Evolutionary conservation across 2,113 vertebrate species (phyloP), one percentile per base, ranked within the genome.

Genomic region (Urocolius indicus): DNA sequence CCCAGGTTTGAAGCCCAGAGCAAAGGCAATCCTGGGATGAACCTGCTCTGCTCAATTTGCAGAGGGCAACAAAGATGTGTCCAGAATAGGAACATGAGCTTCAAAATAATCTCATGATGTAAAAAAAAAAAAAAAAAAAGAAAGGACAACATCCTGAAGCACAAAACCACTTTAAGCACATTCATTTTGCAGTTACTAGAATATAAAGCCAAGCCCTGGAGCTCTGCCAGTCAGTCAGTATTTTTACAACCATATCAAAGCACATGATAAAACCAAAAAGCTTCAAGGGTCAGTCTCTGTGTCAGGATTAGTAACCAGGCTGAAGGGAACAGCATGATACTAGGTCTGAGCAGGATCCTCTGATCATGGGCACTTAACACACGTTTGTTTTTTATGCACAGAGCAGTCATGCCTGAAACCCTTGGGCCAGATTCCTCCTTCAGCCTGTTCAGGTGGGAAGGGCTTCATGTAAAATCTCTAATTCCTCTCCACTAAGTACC

Each of bases 211-310:
- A 84, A 89, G 57, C 57, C 38, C 88, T 95, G 93, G 93, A 94
- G 90, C 73, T 71, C 65, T 84, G 93, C 93, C 94, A 97, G 79
- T 21, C 72, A 90, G 78, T 41, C 94, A 88, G 85, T 96, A 96
- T 92, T 96, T 96, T 95, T 97, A 96, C 1, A 13, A 84, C 83
- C 48, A 0, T 96, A 96, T 94, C 94, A 96, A 94, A 94, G 92
- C 65, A 94, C 88, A 92, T 26, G 75, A 93, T 93, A 92, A 92
- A 97, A 95, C 5, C 82, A 94, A 95, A 95, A 91, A 94, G 61
- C 76, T 86, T 84, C 38, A 81, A 86, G 93, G 90, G 93, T 96
- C 95, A 96, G 92, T 93, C 61, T 61, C 76, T 27, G 94, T 55
- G 34, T 90, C 0, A 1, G 68, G 87, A 92, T 96, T 93, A 95